Conservation (phyloP, 2,888 invertebrate genomes). For the Phengaris alcon region DNA sequence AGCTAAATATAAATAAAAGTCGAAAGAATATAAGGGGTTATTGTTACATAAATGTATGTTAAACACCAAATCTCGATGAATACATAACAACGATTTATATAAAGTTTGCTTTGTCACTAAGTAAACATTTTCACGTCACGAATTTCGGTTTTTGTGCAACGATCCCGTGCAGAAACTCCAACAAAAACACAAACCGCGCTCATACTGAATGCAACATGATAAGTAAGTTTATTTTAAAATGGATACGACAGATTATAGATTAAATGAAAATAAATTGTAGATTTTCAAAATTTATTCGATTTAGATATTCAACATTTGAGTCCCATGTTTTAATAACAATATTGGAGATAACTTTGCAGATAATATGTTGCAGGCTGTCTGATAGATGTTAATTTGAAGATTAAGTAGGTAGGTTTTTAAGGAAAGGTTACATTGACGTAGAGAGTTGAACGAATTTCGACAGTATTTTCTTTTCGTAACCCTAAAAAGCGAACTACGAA, state of each 20-base stretch:
- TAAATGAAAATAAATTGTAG: conserved; percentile 26
- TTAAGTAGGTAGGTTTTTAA: background rate
- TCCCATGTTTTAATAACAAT: background rate
- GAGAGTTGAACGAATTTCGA: background rate
- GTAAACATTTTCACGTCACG: conserved; percentile 63
- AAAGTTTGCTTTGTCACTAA: conserved; percentile 63
- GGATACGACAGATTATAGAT: conserved; percentile 45
- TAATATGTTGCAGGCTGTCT: background rate
- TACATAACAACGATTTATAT: conserved; percentile 32
- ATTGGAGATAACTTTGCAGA: background rate
- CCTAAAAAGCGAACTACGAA: background rate
- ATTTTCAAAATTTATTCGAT: conserved; percentile 31
- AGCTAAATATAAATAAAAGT: no score
- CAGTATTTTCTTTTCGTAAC: background rate
- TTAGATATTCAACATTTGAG: background rate
- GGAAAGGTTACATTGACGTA: background rate
- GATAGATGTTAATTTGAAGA: background rate
- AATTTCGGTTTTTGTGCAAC: conserved; percentile 55
- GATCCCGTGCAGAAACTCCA: conserved; percentile 65
- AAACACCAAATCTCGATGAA: background rate
- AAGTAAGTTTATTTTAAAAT: conserved; percentile 76
- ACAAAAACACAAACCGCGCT: conserved; percentile 63
- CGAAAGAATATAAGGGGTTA: no score
- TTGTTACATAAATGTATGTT: no score
- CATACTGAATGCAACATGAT: conserved; percentile 61